Evolutionary conservation across 1,140 invertebrate species (phyloP), one percentile per base, ranked within the genome.

Genomic region (Camponotus floridanus): DNA sequence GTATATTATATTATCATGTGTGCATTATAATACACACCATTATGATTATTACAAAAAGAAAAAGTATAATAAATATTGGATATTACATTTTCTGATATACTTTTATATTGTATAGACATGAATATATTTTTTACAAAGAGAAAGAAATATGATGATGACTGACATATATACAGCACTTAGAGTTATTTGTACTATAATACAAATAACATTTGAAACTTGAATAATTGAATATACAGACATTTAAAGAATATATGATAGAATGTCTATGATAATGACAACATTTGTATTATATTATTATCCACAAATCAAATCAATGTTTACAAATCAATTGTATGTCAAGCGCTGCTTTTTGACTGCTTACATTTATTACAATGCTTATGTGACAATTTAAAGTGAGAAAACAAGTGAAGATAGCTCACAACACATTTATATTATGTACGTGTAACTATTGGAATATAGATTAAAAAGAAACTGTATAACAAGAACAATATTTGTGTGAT

Each of bases 161-260:
- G 39, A 21, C 13, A 62, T 15, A 48, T 15, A 15, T 33, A 39
- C 3, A 31, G 48, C 64, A 36, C 13, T 39, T n/a, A 51, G 3
- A 36, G 13, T 55, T 79, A 65, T 65, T 67, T 36, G 13, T 51
- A 78, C 2, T 3, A 11, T 21, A 18, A 78, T 33, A 7, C 74
- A 76, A 26, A 55, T 61, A 62, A 78, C 26, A 4, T 79, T n/a
- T 67, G n/a, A 18, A 57, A 21, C 2, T 73, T 55, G 26, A 33
- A 64, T 26, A 31, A 1, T 33, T 42, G 21, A 31, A 7, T 9
- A 61, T 39, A 21, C 3, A 67, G 3, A 39, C 3, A 11, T 31
- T 4, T 1, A 78, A 61, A 42, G 5, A 45, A 45, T 64, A 31
- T 3, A 31, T 3, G 13, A 48, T 3, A 15, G 45, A 48, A 48